Base-by-base conservation (phyloP, 1,140 invertebrate genomes). In the Drosophila novamexicana region DNA sequence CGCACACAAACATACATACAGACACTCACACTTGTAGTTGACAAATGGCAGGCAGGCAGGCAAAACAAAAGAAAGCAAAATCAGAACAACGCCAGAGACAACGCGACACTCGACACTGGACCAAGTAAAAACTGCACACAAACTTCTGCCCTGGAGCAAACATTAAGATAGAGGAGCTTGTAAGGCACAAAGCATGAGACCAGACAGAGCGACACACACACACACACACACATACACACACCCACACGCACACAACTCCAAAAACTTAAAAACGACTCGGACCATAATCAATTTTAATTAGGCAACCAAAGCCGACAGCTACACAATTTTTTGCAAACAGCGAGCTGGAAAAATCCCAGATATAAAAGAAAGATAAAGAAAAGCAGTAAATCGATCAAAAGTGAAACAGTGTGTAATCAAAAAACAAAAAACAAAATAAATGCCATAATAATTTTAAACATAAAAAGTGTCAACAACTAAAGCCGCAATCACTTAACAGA, bases 391-490 rank as follows among this genome's bases (percentile, higher is more conserved):
- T 42, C 53, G 54, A 74, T 64, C 6, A 77, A 86, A 86, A 89
- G 83, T 89, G 84, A 88, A 77, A 83, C 64, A 72, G 14, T 68
- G 80, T 83, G 80, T 49, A 29, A 12, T 22, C 61, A 76, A 50
- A 10, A 9, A 52, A 54, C 34, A 22, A 68, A 75, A 49, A 10
- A 6, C 42, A 54, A 44, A n/a, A 16, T 37, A 47, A 6, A 34
- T 56, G 16, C 7, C 29, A 18, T 37, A 58, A 80, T 47, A 70
- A 75, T 49, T 40, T 37, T 22, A 44, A 70, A 53, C 57, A 57
- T 58, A 58, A 47, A 69, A 70, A 56, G 58, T 75, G 56, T 47
- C 49, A 36, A 42, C 6, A 44, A 53, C 52, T 56, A 70, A 65
- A 36, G 32, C 47, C 36, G 18, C 10, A 57, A n/a, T 29, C 10